Evolutionary conservation across 2,888 invertebrate species (phyloP).

Genomic region (Strigamia transsilvanica): DNA sequence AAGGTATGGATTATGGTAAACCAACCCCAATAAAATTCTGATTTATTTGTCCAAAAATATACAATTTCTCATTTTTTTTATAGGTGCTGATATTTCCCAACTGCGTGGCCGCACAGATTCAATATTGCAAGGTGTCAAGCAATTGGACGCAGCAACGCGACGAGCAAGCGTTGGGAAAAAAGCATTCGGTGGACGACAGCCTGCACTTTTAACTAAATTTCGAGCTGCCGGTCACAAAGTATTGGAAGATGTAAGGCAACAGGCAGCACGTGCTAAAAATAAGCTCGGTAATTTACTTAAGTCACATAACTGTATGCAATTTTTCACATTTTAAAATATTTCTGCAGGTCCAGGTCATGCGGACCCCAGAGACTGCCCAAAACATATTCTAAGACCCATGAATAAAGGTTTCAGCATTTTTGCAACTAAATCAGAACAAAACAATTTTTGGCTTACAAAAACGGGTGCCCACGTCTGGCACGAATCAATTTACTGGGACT

Average conservation of each 20-base stretch:
- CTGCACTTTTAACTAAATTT: constrained; percentile 51
- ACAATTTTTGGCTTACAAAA: no score
- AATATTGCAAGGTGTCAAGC: constrained; percentile 35
- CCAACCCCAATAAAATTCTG: no score
- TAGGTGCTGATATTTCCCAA: constrained; percentile 10
- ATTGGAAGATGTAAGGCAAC: constrained; percentile 52
- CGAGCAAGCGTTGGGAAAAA: constrained; percentile 50
- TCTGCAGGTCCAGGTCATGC: constrained; percentile 1
- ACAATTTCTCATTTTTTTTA: not conserved
- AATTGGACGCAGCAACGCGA: constrained; percentile 13
- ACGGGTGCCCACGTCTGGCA: no score
- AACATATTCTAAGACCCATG: constrained; percentile 39
- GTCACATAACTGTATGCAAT: no score
- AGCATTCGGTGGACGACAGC: constrained; percentile 46
- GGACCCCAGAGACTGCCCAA: constrained; percentile 24
- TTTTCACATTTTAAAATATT: not conserved
- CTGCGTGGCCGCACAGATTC: constrained; percentile 40
- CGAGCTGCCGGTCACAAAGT: constrained; percentile 53
- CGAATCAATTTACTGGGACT: no score
- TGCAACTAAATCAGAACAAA: no score
- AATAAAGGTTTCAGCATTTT: constrained; percentile 4
- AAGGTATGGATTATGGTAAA: no score
- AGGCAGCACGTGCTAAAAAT: constrained; percentile 52
- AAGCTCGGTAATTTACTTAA: constrained; percentile 51
- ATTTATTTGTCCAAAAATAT: no score